phyloP scores from a whole-genome alignment of 2,888 invertebrate genomes.

The Tinea pellionella region DNA sequence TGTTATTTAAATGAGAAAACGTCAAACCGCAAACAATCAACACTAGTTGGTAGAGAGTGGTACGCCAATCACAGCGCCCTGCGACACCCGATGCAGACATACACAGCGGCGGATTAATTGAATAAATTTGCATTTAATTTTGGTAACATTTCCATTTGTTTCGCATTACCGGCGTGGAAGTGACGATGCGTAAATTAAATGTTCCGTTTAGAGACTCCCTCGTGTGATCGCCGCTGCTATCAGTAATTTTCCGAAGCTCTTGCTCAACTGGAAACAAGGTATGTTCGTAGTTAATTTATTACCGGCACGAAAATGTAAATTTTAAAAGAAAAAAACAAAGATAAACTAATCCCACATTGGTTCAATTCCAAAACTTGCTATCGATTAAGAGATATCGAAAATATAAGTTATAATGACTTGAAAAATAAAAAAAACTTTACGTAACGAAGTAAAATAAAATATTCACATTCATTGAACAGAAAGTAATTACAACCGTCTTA shows the following conservation, averaged over 20 bases:
- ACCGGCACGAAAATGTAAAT: too few species aligned
- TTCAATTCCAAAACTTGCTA: too few species aligned
- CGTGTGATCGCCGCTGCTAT: background rate
- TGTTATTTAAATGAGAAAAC: background rate
- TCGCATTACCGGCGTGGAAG: conserved; percentile 37
- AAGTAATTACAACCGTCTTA: too few species aligned
- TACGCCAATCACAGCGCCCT: conserved; percentile 55
- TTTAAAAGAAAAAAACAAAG: too few species aligned
- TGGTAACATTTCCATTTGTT: conserved; percentile 60
- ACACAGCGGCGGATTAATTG: conserved; percentile 55
- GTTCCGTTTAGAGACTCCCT: conserved; percentile 3
- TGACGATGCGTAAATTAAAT: conserved; percentile 15
- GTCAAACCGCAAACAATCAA: background rate
- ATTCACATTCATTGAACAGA: too few species aligned
- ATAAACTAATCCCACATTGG: too few species aligned
- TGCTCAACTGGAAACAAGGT: background rate
- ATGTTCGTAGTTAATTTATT: background rate
- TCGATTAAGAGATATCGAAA: too few species aligned
- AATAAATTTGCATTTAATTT: conserved; percentile 65
- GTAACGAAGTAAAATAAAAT: too few species aligned
- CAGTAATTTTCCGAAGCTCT: background rate
- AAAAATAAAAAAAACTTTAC: too few species aligned
- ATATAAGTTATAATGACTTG: too few species aligned
- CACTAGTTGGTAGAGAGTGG: background rate
- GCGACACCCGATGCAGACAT: conserved; percentile 57